Evolutionary conservation across 2,888 invertebrate genomes (phyloP), one percentile per base, ranked within the genome.

Genomic region (Proisotoma minuta): DNA sequence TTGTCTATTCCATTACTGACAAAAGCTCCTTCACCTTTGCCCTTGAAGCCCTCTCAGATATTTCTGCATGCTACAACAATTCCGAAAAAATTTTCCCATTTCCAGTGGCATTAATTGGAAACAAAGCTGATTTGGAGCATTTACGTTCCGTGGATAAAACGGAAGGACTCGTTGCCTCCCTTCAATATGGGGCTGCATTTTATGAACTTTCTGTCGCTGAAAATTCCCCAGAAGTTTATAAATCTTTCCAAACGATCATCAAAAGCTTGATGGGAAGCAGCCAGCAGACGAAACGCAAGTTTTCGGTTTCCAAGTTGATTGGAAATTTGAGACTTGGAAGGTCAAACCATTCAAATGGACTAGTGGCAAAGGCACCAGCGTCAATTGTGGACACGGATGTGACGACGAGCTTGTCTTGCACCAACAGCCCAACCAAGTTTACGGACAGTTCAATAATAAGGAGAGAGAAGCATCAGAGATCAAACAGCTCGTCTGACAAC

Each of bases 201-300:
- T 85, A 85, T 78, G 89, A 89, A 78, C 86, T 88, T n/a, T 87
- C 88, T 23, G 88, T 88, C 5, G 88, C 88, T 0, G 88, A 89
- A 77, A 88, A 88, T 78, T 86, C 85, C 24, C 83, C 85, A 18
- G 84, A 85, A 73, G 83, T 89, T 50, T 87, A 87, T 78, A 83
- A 86, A 52, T 85, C 87, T 61, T 87, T 89, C 74, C 87, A 74
- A 84, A 86, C 62, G 27, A 73, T 72, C 52, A 75, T 72, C 26
- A 59, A 61, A 40, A 62, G 53, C 23, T 62, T 69, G 40, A 53
- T 69, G 26, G 65, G 62, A 22, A 65, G 63, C 49, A 66, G 64
- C 27, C 65, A 69, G 27, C 60, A 61, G 1, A 34, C 66, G 8
- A 69, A 69, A 28, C 48, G 69, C 71, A 87, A 87, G 77, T 87